Evolutionary conservation across 2,888 invertebrate species (phyloP), one percentile per base, ranked within the genome.

Genomic region (Drosophila monieri): DNA sequence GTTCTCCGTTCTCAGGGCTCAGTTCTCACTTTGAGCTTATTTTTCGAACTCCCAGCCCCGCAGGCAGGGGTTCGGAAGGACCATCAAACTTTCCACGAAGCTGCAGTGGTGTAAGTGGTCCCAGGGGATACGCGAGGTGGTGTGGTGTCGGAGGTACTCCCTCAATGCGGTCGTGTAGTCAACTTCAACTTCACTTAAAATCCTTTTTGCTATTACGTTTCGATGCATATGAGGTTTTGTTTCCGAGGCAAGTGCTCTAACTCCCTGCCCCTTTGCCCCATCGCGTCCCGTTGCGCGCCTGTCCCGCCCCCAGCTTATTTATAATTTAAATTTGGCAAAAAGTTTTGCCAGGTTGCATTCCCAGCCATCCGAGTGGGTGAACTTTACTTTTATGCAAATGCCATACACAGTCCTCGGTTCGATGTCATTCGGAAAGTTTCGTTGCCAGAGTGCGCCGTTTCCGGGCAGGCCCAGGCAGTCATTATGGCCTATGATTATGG

Each of bases 211-310:
- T 85, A 84, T 84, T 85, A 85, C 81, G 84, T 83, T 85, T 85
- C 86, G 85, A 87, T 86, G 87, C 87, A 87, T 87, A 87, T 85
- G 87, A 87, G 84, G 87, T 87, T 85, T 85, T 87, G 85, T 84
- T 81, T 79, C 72, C 72, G 73, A 71, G 78, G 59, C 71, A 53
- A 64, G 64, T 64, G 52, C 69, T 57, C 18, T 44, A 43, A 30
- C 47, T 44, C 25, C 41, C 27, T 27, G 27, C 27, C 8, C 25
- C 27, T 9, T 27, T 9, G 27, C 9, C 32, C 37, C 25, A 6
- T 25, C 18, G 2, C 12, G 32, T 3, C 15, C 8, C 37, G 12
- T 2, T 21, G 14, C 21, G n/a, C 44, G 3, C 27, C 25, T 37
- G 25, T 23, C 23, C 43, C 56, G 39, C 37, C 27, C 65, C 49